Base-by-base conservation (phyloP, 2,888 invertebrate genomes). In the Blastobasis adustella region DNA sequence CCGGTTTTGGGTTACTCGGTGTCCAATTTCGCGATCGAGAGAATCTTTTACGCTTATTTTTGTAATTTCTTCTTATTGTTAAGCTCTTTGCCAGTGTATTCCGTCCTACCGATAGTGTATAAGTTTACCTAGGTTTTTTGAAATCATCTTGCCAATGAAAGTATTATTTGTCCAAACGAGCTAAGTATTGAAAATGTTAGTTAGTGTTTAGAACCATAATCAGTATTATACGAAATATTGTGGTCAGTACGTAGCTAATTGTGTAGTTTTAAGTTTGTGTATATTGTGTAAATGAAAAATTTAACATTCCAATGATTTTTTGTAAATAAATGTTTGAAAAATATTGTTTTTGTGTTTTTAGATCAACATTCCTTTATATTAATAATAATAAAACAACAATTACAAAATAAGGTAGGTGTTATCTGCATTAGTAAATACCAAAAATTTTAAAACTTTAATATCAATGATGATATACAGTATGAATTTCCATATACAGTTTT, bases 291-390 rank as follows among this genome's bases (percentile, higher is more conserved):
- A 66, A 71, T 73, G 5, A 42, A 7, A 42, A 42, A 6, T 42
- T 69, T 69, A 60, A 54, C 58, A 49, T 43, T 58, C 55, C 54
- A 54, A 60, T 62, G 61, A 60, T 66, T 63, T 23, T 63, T 69
- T 79, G 81, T 81, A 82, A 82, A 82, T 82, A 80, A 69, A 82
- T 73, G 76, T 81, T 82, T 72, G 64, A 71, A 68, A 65, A 64
- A 50, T 48, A 48, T 52, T 49, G 50, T 45, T 55, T 58, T 53
- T 53, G 58, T 42, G 9, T 42, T 5, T 42, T 42, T 42, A 8
- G n/a, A 23, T 23, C 23, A 23, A 23, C 23, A 23, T 42, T 8
- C 42, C 42, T 42, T 7, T 42, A 5, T n/a, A 8, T 42, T 42
- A 3, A 8, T 42, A n/a, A 40, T 42, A 6, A 42, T 42, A 5